phyloP scores from a whole-genome alignment of 2,797 vertebrate genomes.

The Diceros bicornis region DNA sequence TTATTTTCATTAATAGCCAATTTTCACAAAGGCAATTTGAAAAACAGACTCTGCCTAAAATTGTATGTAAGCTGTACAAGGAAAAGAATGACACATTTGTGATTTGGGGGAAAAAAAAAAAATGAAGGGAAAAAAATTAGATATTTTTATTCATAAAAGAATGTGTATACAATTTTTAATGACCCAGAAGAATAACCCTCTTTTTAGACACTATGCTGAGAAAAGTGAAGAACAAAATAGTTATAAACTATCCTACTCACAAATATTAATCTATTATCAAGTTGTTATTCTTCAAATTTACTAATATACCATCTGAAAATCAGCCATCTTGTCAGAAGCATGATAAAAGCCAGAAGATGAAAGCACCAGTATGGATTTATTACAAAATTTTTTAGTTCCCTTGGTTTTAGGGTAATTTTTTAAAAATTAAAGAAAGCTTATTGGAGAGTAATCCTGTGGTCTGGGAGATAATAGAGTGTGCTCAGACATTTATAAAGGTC shows the following conservation, averaged over 20 bases:
- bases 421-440: not conserved
- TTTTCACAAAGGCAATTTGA: not conserved
- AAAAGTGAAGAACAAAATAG: not conserved
- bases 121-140: not conserved
- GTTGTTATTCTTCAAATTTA: not conserved
- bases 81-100: not conserved
- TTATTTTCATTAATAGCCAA: conserved; percentile 17
- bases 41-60: conserved; percentile 27
- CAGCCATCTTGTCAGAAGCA: not conserved
- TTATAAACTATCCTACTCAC: conserved; percentile 18
- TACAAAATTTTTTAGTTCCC: not conserved
- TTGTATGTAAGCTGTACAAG: not conserved
- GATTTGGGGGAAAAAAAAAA: not conserved
- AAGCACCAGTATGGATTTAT: not conserved
- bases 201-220: conserved; percentile 10
- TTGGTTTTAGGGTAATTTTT: not conserved
- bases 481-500: not conserved
- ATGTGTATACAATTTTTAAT: conserved; percentile 1
- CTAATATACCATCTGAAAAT: conserved; percentile 11
- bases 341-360: not conserved
- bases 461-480: not conserved
- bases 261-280: conserved; percentile 30
- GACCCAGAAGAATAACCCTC: conserved; percentile 1
- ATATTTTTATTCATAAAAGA: conserved; percentile 26
- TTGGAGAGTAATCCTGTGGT: not conserved